phyloP scores from a whole-genome alignment of 2,888 invertebrate genomes.

The Zhengitettix transpicula region DNA sequence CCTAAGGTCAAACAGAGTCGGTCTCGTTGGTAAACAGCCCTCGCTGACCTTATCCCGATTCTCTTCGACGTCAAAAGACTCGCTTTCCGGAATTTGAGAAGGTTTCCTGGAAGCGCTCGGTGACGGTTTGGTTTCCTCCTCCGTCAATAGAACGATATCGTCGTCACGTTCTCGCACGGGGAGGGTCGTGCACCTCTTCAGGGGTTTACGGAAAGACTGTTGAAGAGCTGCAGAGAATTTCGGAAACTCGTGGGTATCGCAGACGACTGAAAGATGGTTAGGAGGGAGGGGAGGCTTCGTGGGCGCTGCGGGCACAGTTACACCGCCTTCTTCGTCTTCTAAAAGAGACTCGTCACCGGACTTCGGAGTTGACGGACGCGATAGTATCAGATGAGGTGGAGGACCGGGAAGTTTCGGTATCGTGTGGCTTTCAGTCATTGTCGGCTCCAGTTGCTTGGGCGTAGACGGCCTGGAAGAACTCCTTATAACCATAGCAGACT shows the following conservation, averaged over 20 bases:
- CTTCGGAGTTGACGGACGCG: conserved; percentile 1
- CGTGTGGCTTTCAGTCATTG: conserved; percentile 1
- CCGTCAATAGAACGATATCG: background rate
- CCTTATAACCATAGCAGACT: conserved; percentile 2
- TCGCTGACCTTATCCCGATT: conserved; percentile 11
- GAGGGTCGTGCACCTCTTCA: background rate
- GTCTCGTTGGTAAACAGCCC: conserved; percentile 6
- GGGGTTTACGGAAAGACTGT: background rate
- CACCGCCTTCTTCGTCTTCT: background rate
- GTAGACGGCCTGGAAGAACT: conserved; percentile 4
- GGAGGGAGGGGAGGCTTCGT: background rate
- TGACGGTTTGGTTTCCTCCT: background rate
- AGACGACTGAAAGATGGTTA: background rate
- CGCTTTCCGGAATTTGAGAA: background rate
- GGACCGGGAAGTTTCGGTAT: conserved; percentile 13
- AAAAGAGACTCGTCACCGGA: background rate
- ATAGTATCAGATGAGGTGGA: conserved; percentile 10
- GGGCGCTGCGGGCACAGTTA: background rate
- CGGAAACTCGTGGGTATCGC: background rate
- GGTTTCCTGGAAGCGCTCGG: background rate
- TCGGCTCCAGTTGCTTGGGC: conserved; percentile 4
- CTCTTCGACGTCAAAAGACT: conserved; percentile 13
- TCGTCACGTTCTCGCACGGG: background rate
- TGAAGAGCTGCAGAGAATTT: background rate
- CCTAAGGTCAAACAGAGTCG: conserved; percentile 7